A percentile compares a stretch with the other conserved stretches of the same genome.
phyloP scores from a whole-genome alignment of 1,140 invertebrate species.

The Lutraria rhynchaena region DNA sequence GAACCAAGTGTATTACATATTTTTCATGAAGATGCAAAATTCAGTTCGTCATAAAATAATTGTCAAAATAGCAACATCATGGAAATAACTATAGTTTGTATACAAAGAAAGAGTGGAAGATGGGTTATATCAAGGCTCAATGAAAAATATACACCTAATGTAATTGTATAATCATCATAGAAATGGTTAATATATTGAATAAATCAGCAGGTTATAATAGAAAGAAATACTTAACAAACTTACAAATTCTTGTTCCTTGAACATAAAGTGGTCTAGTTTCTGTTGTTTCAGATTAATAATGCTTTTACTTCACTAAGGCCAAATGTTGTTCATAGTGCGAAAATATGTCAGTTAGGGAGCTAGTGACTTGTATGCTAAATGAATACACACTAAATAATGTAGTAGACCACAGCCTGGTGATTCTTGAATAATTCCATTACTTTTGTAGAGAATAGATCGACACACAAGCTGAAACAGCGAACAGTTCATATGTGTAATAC shows the following conservation, averaged over 20 bases:
- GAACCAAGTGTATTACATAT: too few species aligned
- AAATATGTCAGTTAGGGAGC: conserved; percentile 41
- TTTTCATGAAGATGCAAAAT: too few species aligned
- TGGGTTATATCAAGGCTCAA: too few species aligned
- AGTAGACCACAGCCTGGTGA: not conserved
- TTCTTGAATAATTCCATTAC: not conserved
- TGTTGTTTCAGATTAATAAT: conserved; percentile 5
- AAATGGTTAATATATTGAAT: too few species aligned
- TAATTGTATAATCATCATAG: too few species aligned
- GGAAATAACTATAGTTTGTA: too few species aligned
- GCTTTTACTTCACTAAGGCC: conserved; percentile 40
- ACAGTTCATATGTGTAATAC: too few species aligned
- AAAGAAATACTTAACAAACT: conserved; percentile 13
- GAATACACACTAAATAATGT: conserved; percentile 8
- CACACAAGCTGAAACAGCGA: conserved; percentile 31
- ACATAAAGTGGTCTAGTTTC: conserved; percentile 43
- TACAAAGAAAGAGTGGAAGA: too few species aligned
- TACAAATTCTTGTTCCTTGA: conserved; percentile 53
- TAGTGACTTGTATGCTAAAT: conserved; percentile 33
- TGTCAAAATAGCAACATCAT: too few species aligned
- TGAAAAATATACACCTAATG: too few species aligned
- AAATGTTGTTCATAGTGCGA: conserved; percentile 38
- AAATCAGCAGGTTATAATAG: too few species aligned
- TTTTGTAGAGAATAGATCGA: not conserved
- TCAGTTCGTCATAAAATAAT: too few species aligned